Base-by-base conservation (phyloP, 2,888 invertebrate genomes). In the Dromius quadrimaculatus region DNA sequence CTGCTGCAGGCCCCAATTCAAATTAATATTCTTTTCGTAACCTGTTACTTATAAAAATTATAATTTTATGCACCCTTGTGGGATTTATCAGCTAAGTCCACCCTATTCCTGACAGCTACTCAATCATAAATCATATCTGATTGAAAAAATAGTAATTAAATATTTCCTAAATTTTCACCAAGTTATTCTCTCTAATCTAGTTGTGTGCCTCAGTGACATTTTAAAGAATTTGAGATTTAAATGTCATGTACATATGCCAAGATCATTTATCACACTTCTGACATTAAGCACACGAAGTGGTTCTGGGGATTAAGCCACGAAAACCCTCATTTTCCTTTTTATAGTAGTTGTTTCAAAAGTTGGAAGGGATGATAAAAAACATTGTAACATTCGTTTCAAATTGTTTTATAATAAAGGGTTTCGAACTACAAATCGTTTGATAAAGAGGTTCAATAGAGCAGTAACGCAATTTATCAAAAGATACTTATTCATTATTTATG, bases 251-350 rank as follows among this genome's bases (percentile, higher is more conserved):
- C 68, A 68, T 32, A n/a, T n/a, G 57, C 47, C 41, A 36, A 54
- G 41, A 59, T 68, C 68, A 68, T 68, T 59, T 47, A 68, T 68
- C 68, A 68, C 28, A 9, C 23, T 38, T 54, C 32, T 68, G 68
- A 68, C 68, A 68, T 68, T 68, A 57, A 68, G 57, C 68, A 68
- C 68, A 57, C 68, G 59, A 47, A 64, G 19, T 59, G 34, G 59
- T 36, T 34, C 36, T 59, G 17, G 23, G 36, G 59, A 59, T 36
- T 59, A 36, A 34, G 19, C 23, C 28, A 11, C 23, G 50, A 1
- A 59, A 59, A 34, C 59, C 59, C 59, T 59, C 59, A 59, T 59
- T 59, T 59, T 59, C 59, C n/a, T 59, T 59, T 36, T 59, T 59
- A 59, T 59, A 59, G 36, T 59, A 59, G 59, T 59, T 59, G 36